Conservation (phyloP, 1,140 invertebrate genomes). For the Scaptomyza hsui region DNA sequence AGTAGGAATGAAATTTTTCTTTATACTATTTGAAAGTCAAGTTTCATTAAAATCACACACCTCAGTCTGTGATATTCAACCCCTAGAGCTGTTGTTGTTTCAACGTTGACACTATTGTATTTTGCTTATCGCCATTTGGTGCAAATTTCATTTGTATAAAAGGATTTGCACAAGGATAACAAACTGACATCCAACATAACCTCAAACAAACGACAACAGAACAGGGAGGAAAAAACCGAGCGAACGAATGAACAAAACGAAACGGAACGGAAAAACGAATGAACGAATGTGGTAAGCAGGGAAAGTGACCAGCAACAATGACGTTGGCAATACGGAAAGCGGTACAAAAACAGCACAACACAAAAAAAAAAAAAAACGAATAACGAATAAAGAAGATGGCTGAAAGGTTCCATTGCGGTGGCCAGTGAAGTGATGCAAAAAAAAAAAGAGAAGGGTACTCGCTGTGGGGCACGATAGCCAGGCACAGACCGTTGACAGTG, state of each 20-base stretch:
- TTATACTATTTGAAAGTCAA: slow-evolving; percentile 9
- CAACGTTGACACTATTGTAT: slow-evolving; percentile 62
- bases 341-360: slow-evolving; percentile 19
- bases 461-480: slow-evolving; percentile 29
- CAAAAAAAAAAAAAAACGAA: slow-evolving; percentile 27
- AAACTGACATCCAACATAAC: slow-evolving; percentile 82
- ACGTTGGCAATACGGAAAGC: slow-evolving; percentile 61
- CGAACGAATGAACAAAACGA: slow-evolving; percentile 27
- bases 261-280: slow-evolving; percentile 29
- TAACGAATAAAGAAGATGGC: slow-evolving; percentile 20
- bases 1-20: slow-evolving; percentile 22
- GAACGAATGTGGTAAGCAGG: slow-evolving; percentile 62
- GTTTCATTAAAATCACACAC: slow-evolving; percentile 59
- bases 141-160: slow-evolving; percentile 83
- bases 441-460: slow-evolving; percentile 64
- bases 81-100: slow-evolving; percentile 1
- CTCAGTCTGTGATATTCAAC: slow-evolving; percentile 20
- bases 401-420: slow-evolving; percentile 47
- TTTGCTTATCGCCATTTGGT: slow-evolving; percentile 81
- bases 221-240: slow-evolving; percentile 38
- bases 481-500: slow-evolving; percentile 47
- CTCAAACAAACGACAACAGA: slow-evolving; percentile 73
- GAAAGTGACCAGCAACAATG: slow-evolving; percentile 80
- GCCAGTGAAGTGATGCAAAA: slow-evolving; percentile 68
- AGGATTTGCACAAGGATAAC: slow-evolving; percentile 82